Conservation (phyloP, 2,113 vertebrate genomes). For the Platanista minor region DNA sequence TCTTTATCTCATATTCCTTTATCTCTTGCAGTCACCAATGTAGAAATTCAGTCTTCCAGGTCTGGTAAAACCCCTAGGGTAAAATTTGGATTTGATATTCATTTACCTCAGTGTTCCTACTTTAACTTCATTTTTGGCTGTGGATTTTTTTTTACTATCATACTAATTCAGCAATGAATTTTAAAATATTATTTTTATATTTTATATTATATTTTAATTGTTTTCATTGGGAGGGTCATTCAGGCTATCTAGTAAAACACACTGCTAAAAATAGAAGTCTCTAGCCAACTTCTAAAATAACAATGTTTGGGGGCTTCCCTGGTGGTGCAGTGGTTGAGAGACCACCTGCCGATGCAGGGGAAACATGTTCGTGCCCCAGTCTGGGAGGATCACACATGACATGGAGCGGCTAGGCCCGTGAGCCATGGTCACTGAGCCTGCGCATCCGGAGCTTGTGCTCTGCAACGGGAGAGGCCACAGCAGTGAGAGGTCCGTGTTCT, state of each 20-base stretch:
- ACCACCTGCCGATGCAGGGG: too few relatives aligned
- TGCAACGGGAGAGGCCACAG: too few relatives aligned
- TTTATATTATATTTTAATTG: background rate
- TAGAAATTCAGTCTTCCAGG: background rate
- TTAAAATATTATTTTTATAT: conserved; percentile 20
- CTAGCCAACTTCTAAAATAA: background rate
- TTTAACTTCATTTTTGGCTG: background rate
- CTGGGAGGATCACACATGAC: too few relatives aligned
- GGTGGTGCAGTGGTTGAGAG: too few relatives aligned
- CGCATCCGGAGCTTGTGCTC: too few relatives aligned
- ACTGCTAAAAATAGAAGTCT: background rate
- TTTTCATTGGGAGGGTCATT: background rate
- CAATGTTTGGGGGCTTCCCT: too few relatives aligned
- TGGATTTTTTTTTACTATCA: background rate
- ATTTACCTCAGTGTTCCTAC: background rate
- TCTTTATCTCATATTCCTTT: background rate
- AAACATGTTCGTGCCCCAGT: too few relatives aligned
- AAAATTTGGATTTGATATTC: background rate
- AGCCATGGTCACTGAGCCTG: too few relatives aligned
- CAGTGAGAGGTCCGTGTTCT: too few relatives aligned
- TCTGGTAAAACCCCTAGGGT: background rate
- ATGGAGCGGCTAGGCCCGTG: too few relatives aligned
- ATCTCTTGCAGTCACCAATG: background rate
- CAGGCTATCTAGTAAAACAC: background rate
- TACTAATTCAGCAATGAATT: background rate